Evolutionary conservation across 2,113 vertebrate species (phyloP).

Genomic region (Desmodus rotundus): DNA sequence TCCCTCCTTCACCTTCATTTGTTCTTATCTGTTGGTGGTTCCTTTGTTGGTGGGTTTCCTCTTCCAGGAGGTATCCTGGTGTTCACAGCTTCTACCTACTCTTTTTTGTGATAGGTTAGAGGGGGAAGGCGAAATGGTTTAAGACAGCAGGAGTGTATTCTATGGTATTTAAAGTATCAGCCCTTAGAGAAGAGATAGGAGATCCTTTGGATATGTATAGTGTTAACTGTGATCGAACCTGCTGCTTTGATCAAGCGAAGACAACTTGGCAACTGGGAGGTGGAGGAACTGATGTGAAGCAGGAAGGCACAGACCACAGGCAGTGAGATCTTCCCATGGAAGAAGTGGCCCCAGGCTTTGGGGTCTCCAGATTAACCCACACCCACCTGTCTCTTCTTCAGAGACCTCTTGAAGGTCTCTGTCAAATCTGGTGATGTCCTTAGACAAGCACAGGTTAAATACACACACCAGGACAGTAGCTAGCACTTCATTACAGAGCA

Average conservation of each 20-base stretch:
- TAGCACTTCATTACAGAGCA: slow-evolving; percentile 26
- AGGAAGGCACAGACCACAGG: background rate
- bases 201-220: too few relatives aligned
- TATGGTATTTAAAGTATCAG: too few relatives aligned
- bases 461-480: background rate
- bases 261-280: background rate
- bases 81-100: too few relatives aligned
- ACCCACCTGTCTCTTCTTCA: background rate
- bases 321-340: background rate
- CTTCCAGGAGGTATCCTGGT: too few relatives aligned
- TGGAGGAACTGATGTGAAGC: background rate
- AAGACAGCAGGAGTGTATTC: too few relatives aligned
- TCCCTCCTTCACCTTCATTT: too few relatives aligned
- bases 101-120: too few relatives aligned
- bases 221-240: too few relatives aligned
- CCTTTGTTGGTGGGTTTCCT: too few relatives aligned
- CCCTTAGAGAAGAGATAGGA: too few relatives aligned
- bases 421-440: background rate
- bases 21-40: too few relatives aligned
- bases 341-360: background rate
- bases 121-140: too few relatives aligned
- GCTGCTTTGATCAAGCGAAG: background rate
- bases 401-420: background rate
- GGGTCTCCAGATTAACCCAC: background rate
- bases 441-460: background rate